Conservation (phyloP, 2,797 vertebrate species). For the Sebastes ruberrimus region DNA sequence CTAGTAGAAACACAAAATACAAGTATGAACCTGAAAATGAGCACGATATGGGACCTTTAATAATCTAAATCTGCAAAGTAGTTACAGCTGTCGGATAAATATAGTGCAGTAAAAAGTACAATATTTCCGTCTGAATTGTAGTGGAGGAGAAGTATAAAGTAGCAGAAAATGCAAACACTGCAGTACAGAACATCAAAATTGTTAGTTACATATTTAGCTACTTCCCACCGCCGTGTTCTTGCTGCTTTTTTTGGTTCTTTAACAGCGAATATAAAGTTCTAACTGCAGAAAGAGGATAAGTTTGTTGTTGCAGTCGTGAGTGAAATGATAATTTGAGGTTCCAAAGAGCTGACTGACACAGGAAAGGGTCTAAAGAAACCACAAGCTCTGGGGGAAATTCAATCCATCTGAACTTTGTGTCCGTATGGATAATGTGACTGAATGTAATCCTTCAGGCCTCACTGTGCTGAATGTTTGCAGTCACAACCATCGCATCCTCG, state of each 20-base stretch:
- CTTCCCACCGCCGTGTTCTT: neutral
- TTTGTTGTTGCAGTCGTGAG: neutral
- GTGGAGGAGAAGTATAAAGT: neutral
- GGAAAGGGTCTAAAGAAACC: neutral
- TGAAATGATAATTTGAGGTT: constrained; percentile 10
- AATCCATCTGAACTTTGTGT: constrained; percentile 2
- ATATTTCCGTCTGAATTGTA: neutral
- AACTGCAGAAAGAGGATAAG: neutral
- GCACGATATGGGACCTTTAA: neutral
- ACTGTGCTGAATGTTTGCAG: neutral
- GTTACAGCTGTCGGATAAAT: neutral
- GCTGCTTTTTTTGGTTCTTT: neutral
- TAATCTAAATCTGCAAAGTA: neutral
- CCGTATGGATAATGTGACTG: neutral
- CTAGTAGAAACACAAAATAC: too few species aligned
- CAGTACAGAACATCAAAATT: neutral
- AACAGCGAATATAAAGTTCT: neutral
- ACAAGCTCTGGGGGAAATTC: neutral
- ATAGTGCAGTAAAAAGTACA: neutral
- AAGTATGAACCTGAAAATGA: too few species aligned
- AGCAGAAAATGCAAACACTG: neutral
- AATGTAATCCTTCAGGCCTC: neutral
- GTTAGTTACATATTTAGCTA: neutral
- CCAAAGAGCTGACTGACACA: constrained; percentile 11
- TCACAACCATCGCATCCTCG: neutral